phyloP scores from a whole-genome alignment of 2,113 vertebrate genomes.

The Thinocorus orbignyianus region DNA sequence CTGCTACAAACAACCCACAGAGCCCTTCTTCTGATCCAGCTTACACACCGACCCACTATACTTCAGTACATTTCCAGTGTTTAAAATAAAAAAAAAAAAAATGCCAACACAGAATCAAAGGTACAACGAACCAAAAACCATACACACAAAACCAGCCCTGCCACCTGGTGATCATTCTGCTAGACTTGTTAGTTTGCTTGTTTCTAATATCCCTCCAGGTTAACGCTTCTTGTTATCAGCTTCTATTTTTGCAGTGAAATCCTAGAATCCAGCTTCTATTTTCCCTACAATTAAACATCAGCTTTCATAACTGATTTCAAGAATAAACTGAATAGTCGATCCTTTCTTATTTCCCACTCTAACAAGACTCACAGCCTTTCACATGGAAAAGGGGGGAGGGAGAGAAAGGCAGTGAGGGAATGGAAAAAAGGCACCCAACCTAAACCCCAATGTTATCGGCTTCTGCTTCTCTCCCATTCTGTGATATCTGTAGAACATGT shows the following conservation, averaged over 20 bases:
- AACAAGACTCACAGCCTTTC: background rate
- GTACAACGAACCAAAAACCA: background rate
- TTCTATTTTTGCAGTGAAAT: background rate
- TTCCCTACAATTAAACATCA: background rate
- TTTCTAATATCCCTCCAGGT: background rate
- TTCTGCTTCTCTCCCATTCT: background rate
- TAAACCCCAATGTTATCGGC: background rate
- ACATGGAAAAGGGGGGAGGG: background rate
- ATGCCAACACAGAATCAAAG: background rate
- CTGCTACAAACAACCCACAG: background rate
- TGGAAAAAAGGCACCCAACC: background rate
- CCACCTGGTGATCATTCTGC: slow-evolving; percentile 52
- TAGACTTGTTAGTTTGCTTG: background rate
- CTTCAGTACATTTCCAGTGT: background rate
- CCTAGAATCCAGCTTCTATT: background rate
- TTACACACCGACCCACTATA: background rate
- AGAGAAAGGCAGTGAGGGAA: background rate
- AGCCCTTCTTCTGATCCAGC: background rate
- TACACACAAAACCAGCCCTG: slow-evolving; percentile 40
- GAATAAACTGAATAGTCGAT: background rate
- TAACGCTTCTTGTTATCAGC: background rate
- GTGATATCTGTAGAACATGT: background rate
- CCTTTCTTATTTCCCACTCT: background rate
- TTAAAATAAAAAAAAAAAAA: background rate
- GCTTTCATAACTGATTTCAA: background rate